Base-by-base conservation (phyloP, 1,140 invertebrate genomes). In the Maniola jurtina region DNA sequence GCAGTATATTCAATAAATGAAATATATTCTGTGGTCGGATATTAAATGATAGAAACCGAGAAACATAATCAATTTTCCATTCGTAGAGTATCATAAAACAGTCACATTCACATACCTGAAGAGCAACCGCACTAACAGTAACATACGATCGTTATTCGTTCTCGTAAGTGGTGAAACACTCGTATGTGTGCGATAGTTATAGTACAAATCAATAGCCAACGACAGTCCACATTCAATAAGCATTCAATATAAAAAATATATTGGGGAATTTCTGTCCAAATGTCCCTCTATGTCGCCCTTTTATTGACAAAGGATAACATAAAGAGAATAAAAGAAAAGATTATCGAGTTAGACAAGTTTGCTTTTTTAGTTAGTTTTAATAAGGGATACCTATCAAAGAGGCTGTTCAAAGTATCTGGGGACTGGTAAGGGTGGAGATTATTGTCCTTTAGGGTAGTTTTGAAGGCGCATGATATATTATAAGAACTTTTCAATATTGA, bases 201-300 rank as follows among this genome's bases (percentile, higher is more conserved):
- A 45, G 42, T 13, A 45, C 13, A 5, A 45, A 45, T 45, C 42
- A 45, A 45, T 45, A 45, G 42, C 42, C 42, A 1, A 11, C 42
- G 42, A 11, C 42, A 11, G 42, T 45, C 40, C 40, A 42, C 40
- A n/a, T n/a, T n/a, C n/a, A n/a, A n/a, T n/a, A n/a, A n/a, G n/a
- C n/a, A 11, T 45, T 45, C 42, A 45, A 45, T 45, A 45, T 45
- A 45, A 45, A 45, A 45, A 45, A 45, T 45, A 45, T 45, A 45
- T 45, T 45, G 42, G 42, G 13, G 10, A 11, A n/a, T 45, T 45
- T 45, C 42, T 45, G 13, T 45, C 42, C 42, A 13, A 45, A 45
- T n/a, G 42, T 45, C 9, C 13, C 1, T 45, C 13, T 45, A 45
- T 45, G 42, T 45, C 42, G 38, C 0, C 38, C 7, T 38, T 38